Conservation (phyloP, 2,888 invertebrate species). For the Pristionchus fissidentatus region DNA sequence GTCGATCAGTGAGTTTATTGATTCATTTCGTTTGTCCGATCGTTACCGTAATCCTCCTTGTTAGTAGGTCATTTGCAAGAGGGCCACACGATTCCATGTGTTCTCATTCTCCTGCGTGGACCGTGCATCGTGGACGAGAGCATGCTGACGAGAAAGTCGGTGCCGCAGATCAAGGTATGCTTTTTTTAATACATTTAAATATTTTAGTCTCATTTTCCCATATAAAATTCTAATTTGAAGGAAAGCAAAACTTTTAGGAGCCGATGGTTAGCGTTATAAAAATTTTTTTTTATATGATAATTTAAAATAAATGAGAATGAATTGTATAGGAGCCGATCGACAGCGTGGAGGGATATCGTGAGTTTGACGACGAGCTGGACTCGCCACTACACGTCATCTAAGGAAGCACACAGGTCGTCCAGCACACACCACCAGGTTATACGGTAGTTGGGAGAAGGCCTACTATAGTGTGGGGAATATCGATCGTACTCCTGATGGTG, state of each 20-base stretch:
- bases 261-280: no score
- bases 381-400: conserved; percentile 93
- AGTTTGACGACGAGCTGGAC: conserved; percentile 84
- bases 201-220: no score
- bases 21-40: background rate
- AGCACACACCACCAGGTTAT: conserved; percentile 94
- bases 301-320: no score
- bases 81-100: conserved; percentile 90
- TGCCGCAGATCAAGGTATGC: conserved; percentile 92
- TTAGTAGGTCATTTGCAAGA: conserved; percentile 84
- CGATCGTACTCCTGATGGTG: no score
- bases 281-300: no score
- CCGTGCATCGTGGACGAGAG: conserved; percentile 99
- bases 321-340: conserved; percentile 94
- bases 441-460: no score
- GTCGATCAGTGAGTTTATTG: conserved; percentile 81
- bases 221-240: background rate
- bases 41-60: background rate
- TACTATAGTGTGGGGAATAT: no score
- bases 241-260: background rate
- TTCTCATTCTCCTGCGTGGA: conserved; percentile 91
- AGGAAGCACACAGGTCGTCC: conserved; percentile 98
- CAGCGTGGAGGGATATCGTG: conserved; percentile 79
- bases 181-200: background rate
- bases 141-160: conserved; percentile 97